Conservation (phyloP, 2,888 invertebrate genomes). For the Trichopria drosophilae region DNA sequence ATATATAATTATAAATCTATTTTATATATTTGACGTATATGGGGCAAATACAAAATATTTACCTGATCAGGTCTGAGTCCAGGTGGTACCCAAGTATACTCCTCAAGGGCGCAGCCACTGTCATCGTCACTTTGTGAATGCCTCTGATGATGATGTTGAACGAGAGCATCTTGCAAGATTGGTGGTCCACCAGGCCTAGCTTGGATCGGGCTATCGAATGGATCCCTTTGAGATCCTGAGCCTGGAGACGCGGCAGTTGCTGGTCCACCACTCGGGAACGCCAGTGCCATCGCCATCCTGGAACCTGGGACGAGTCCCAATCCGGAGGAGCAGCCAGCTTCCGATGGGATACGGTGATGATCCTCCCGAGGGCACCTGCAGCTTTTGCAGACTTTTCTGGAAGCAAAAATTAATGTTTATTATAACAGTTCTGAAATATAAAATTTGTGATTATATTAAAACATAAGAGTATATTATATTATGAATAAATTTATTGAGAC, state of each 20-base stretch:
- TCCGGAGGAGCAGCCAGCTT: conserved; percentile 47
- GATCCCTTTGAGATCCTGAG: conserved; percentile 17
- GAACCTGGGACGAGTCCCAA: conserved; percentile 48
- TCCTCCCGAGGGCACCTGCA: conserved; percentile 69
- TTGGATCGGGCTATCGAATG: conserved; percentile 54
- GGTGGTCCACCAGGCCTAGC: conserved; percentile 44
- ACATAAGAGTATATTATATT: too few relatives aligned
- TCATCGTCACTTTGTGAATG: conserved; percentile 96
- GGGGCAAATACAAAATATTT: too few relatives aligned
- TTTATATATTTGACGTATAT: too few relatives aligned
- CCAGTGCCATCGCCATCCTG: conserved; percentile 55
- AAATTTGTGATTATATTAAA: too few relatives aligned
- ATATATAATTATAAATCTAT: too few relatives aligned
- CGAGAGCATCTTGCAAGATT: conserved; percentile 51
- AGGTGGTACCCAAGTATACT: conserved; percentile 98
- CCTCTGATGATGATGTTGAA: conserved; percentile 70
- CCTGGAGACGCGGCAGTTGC: conserved; percentile 48
- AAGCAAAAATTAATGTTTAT: conserved; percentile 58
- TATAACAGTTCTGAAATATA: too few relatives aligned
- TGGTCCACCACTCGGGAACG: conserved; percentile 53
- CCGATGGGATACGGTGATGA: conserved; percentile 54
- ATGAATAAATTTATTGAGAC: too few relatives aligned
- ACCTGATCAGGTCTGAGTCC: conserved; percentile 97
- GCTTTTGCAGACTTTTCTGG: conserved; percentile 83
- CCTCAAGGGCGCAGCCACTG: conserved; percentile 95